Percentiles rank a stretch among this genome's conserved stretches.
Evolutionary conservation across 2,797 vertebrate genomes (phyloP).

Genomic region (Apogon hyalosoma): DNA sequence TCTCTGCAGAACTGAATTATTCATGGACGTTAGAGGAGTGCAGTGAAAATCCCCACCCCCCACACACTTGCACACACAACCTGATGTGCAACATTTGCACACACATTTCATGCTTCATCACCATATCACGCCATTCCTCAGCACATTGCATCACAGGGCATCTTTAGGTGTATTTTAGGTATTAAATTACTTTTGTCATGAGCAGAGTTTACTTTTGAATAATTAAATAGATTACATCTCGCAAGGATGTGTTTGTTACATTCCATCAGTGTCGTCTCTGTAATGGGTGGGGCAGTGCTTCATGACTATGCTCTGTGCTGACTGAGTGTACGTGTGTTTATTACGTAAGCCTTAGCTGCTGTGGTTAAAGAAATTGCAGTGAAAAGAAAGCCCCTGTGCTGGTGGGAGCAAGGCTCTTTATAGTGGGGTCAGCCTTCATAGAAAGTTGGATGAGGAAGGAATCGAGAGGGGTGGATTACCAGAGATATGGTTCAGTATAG

Average conservation of each 20-base stretch:
- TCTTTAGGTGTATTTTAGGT: constrained; percentile 22
- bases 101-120: constrained; percentile 42
- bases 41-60: constrained; percentile 76
- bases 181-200: constrained; percentile 9
- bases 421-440: neutral
- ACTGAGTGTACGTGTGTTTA: constrained; percentile 6
- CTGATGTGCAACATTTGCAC: constrained; percentile 59
- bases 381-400: constrained; percentile 9
- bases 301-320: constrained; percentile 14
- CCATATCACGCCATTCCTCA: constrained; percentile 25
- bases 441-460: neutral
- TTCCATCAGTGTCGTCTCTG: constrained; percentile 47
- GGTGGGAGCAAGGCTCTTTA: constrained; percentile 14
- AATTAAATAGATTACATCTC: constrained; percentile 58
- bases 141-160: constrained; percentile 23
- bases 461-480: neutral
- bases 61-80: constrained; percentile 66
- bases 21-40: constrained; percentile 79
- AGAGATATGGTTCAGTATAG: constrained; percentile 16
- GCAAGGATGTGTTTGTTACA: constrained; percentile 35
- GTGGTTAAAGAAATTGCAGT: constrained; percentile 10
- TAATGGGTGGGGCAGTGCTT: constrained; percentile 50
- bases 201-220: constrained; percentile 53
- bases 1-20: constrained; percentile 86
- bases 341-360: constrained; percentile 56